phyloP scores from a whole-genome alignment of 2,888 invertebrate genomes.

The Anticlea derivata region DNA sequence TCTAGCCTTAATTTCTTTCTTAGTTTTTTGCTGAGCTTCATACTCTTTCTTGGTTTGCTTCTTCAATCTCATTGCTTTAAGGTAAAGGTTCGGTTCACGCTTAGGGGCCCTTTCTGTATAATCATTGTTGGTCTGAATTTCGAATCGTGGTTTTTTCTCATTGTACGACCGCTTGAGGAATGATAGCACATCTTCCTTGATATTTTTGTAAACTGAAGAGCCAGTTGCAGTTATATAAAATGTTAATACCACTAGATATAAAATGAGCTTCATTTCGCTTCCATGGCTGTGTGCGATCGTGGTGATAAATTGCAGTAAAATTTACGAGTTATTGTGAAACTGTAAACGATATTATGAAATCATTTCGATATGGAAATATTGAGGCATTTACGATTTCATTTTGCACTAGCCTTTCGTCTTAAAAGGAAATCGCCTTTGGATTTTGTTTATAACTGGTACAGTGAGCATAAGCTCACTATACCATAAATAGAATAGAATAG shows the following conservation, averaged over 20 bases:
- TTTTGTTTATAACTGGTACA: too few species aligned
- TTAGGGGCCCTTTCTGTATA: neutral
- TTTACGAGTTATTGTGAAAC: conserved; percentile 30
- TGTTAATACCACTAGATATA: conserved; percentile 24
- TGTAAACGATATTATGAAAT: conserved; percentile 28
- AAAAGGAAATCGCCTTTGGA: neutral
- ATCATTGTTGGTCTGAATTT: conserved; percentile 8
- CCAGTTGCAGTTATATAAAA: conserved; percentile 31
- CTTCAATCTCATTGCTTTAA: conserved; percentile 13
- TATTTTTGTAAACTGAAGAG: conserved; percentile 37
- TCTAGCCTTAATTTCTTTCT: neutral
- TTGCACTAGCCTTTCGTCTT: neutral
- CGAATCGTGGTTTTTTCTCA: neutral
- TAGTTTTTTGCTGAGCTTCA: neutral
- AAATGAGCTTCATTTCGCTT: conserved; percentile 31
- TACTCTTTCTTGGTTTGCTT: conserved; percentile 6
- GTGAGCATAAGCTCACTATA: too few species aligned
- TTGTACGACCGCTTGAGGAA: conserved; percentile 23
- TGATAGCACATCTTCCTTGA: conserved; percentile 34
- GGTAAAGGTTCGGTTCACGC: neutral
- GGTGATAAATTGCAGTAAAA: conserved; percentile 21
- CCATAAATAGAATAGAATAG: too few species aligned
- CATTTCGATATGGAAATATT: conserved; percentile 16
- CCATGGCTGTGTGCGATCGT: conserved; percentile 27
- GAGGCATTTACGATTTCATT: neutral